Base-by-base conservation (phyloP, 1,140 invertebrate species). In the Periplaneta americana region DNA sequence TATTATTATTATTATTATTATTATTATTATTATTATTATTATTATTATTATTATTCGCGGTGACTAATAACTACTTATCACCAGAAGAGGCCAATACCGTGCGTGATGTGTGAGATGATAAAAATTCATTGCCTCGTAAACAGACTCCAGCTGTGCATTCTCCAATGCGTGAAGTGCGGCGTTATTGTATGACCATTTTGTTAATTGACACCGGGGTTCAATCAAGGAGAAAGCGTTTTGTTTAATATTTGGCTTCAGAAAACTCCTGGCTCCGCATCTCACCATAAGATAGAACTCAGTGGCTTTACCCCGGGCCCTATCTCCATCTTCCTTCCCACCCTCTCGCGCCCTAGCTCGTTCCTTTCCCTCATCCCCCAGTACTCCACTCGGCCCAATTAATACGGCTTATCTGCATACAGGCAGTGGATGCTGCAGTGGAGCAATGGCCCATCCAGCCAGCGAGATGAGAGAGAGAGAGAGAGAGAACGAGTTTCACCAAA, bases 381-480 rank as follows among this genome's bases (percentile, higher is more conserved):
- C 31, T 78, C 75, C 76, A 78, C 39, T 37, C 77, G 77, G 48
- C 78, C 82, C 83, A 83, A 83, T 83, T 83, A 83, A 83, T 83
- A 82, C 81, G 82, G 83, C 83, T 82, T 83, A 83, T 83, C 83
- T 83, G 79, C 83, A 83, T 83, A 83, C 57, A 81, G 48, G 81
- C 82, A 83, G 34, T 82, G 33, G 82, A 82, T 80, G 83, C 82
- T 80, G 81, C 83, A 83, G 75, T 82, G 35, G 35, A 75, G 82
- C 34, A 75, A 75, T 74, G 74, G 36, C 31, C 80, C 80, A 22
- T 80, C 79, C 11, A 66, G 48, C 48, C 48, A 66, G 48, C 22
- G 48, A 66, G 48, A 66, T 66, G 48, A 1, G 48, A 1, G 48
- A 66, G n/a, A 66, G n/a, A 66, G 6, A 66, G 48, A 66, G 48